phyloP scores from a whole-genome alignment of 2,113 vertebrate genomes.

The Entomyzon cyanotis region DNA sequence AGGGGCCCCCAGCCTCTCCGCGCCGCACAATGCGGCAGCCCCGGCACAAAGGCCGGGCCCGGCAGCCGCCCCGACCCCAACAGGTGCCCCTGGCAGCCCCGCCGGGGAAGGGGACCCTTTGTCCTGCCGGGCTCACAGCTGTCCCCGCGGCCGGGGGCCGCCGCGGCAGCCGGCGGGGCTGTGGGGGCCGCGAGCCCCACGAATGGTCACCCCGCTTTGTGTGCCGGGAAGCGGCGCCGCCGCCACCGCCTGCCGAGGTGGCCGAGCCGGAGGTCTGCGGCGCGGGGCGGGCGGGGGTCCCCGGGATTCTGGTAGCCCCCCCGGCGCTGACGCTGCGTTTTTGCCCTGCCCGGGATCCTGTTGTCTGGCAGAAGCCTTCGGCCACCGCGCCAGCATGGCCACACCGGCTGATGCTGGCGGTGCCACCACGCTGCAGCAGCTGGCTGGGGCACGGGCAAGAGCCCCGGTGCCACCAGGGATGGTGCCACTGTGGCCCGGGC shows the following conservation, averaged over 20 bases:
- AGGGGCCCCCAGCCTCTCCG: neutral
- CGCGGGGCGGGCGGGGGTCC: neutral
- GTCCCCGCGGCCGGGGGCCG: neutral
- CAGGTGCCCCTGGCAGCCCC: neutral
- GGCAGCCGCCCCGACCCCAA: neutral
- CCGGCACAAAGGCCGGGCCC: slow-evolving; percentile 2
- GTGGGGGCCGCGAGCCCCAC: neutral
- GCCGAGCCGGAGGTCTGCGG: neutral
- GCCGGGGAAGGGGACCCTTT: neutral
- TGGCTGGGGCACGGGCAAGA: fast-evolving
- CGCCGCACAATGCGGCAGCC: neutral
- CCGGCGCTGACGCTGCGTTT: neutral
- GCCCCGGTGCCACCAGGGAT: neutral
- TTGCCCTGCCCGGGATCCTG: neutral
- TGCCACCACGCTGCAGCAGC: neutral
- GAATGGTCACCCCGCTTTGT: neutral
- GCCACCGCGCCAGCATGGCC: neutral
- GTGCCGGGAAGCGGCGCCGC: neutral
- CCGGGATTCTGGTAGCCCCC: neutral
- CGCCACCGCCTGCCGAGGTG: neutral
- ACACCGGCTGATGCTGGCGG: neutral
- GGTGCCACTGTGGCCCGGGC: neutral
- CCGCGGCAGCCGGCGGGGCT: neutral
- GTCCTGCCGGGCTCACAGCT: slow-evolving; percentile 23
- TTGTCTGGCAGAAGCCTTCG: neutral